A percentile compares a stretch with the other conserved stretches of the same genome.
These are phyloP conservation scores for Ptilorrhoa leucosticta DNA, from an alignment of 2,113 vertebrate species.

Conservation along the genomic window DNA sequence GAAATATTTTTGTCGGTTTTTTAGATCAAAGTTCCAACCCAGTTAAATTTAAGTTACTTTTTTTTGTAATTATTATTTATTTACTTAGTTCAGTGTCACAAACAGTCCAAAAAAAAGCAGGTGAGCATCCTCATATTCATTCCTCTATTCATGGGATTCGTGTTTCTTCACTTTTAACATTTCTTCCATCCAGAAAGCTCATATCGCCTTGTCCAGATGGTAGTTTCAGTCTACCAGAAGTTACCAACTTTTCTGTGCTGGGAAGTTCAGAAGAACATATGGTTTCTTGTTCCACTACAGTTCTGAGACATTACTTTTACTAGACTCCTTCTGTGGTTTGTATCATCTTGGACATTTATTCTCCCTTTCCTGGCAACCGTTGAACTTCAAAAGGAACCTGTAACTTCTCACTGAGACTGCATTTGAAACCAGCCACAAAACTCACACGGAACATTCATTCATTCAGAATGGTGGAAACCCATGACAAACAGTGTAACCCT, in stretches of 20 bases:
- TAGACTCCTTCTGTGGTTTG: conserved; percentile 52
- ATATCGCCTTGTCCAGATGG: conserved; percentile 42
- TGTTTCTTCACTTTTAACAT: conserved; percentile 43
- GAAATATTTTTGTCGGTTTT: neutral
- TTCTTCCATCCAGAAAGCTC: conserved; percentile 49
- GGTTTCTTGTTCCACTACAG: conserved; percentile 57
- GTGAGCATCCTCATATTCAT: conserved; percentile 52
- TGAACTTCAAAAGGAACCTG: conserved; percentile 74
- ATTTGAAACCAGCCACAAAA: conserved; percentile 81
- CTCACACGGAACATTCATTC: conserved; percentile 74
- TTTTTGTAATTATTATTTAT: conserved; percentile 39
- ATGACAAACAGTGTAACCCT: conserved; percentile 75
- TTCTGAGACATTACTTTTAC: conserved; percentile 55
- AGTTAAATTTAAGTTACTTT: conserved; percentile 50
- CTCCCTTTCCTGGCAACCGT: conserved; percentile 58
- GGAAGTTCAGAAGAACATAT: conserved; percentile 50
- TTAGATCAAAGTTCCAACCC: conserved; percentile 43
- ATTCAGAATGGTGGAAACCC: conserved; percentile 76
- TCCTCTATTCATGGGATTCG: conserved; percentile 50
- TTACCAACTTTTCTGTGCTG: conserved; percentile 46
- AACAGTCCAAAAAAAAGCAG: conserved; percentile 55
- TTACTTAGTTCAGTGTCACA: conserved; percentile 68
- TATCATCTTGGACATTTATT: conserved; percentile 16
- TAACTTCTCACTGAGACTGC: conserved; percentile 72
- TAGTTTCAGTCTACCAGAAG: conserved; percentile 53